Evolutionary conservation across 1,140 invertebrate species (phyloP).

Genomic region (Heliconius himera): DNA sequence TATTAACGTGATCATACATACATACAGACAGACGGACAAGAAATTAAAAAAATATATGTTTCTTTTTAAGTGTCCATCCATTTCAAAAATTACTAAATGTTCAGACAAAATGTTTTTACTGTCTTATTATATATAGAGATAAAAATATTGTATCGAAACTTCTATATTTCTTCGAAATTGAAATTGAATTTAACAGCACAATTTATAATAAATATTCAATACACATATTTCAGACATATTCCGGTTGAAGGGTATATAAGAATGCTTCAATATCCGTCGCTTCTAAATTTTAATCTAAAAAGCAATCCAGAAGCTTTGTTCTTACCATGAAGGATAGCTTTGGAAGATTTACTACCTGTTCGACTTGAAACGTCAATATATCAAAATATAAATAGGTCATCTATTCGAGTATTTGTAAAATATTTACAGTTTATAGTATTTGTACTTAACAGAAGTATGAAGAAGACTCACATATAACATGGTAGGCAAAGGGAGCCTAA

Average conservation of each 20-base stretch:
- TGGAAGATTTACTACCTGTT: slow-evolving; percentile 11
- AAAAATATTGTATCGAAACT: not conserved
- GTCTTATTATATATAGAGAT: too few species aligned
- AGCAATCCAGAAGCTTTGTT: slow-evolving; percentile 20
- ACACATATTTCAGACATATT: not conserved
- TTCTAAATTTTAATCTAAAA: slow-evolving; percentile 19
- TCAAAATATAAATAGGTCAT: not conserved
- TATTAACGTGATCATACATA: too few species aligned
- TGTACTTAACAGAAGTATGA: too few species aligned
- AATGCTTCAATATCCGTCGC: slow-evolving; percentile 15
- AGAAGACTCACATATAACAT: too few species aligned
- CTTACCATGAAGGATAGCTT: slow-evolving; percentile 19
- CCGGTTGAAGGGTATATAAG: slow-evolving; percentile 6
- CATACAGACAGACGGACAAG: too few species aligned
- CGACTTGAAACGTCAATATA: slow-evolving; percentile 1
- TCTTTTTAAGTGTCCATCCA: too few species aligned
- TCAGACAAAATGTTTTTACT: too few species aligned
- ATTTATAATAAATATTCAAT: not conserved
- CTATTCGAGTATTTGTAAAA: not conserved
- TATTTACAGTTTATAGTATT: not conserved
- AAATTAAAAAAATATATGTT: too few species aligned
- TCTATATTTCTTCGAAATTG: not conserved
- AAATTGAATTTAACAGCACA: not conserved
- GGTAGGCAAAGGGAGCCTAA: too few species aligned
- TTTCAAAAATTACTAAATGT: too few species aligned